Conservation (phyloP, 2,888 invertebrate species). For the Dendrolimus pini region DNA sequence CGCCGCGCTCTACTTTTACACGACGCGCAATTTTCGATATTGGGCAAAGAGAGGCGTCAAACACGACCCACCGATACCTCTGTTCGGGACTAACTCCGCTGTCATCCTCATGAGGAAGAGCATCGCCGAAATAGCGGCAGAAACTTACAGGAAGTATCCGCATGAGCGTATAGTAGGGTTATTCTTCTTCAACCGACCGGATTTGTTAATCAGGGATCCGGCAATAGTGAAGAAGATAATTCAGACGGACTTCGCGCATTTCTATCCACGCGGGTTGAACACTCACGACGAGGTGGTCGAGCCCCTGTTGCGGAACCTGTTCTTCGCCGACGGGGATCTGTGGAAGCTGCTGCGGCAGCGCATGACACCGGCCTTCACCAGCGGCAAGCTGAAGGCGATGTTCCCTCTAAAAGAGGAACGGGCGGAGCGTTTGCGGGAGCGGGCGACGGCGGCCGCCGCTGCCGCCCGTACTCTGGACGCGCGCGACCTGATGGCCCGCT, state of each 20-base stretch:
- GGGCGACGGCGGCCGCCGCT: slow-evolving; percentile 26
- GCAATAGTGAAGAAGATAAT: slow-evolving; percentile 35
- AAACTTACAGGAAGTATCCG: slow-evolving; percentile 40
- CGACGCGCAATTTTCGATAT: slow-evolving; percentile 35
- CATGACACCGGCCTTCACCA: no score
- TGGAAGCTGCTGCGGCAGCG: no score
- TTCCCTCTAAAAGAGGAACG: slow-evolving; percentile 48
- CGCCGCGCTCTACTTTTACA: slow-evolving; percentile 32
- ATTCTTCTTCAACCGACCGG: slow-evolving; percentile 30
- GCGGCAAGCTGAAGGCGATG: slow-evolving; percentile 36
- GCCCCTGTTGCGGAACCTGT: slow-evolving; percentile 42
- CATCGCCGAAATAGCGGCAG: slow-evolving; percentile 28
- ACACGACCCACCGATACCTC: slow-evolving; percentile 32
- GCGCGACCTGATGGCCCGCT: slow-evolving; percentile 50
- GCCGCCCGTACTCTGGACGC: slow-evolving; percentile 29
- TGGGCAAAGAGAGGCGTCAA: slow-evolving; percentile 38
- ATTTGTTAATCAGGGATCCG: slow-evolving; percentile 40
- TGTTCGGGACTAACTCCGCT: slow-evolving; percentile 31
- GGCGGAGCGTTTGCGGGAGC: slow-evolving; percentile 35
- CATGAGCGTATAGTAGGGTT: slow-evolving; percentile 42
- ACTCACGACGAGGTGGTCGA: slow-evolving; percentile 33
- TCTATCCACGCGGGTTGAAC: slow-evolving; percentile 36
- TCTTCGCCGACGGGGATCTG: slow-evolving; percentile 39
- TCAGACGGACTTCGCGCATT: slow-evolving; percentile 33
- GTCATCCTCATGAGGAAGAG: slow-evolving; percentile 28